Conservation (phyloP, 2,888 invertebrate genomes). For the Apomyelois bistriatella region DNA sequence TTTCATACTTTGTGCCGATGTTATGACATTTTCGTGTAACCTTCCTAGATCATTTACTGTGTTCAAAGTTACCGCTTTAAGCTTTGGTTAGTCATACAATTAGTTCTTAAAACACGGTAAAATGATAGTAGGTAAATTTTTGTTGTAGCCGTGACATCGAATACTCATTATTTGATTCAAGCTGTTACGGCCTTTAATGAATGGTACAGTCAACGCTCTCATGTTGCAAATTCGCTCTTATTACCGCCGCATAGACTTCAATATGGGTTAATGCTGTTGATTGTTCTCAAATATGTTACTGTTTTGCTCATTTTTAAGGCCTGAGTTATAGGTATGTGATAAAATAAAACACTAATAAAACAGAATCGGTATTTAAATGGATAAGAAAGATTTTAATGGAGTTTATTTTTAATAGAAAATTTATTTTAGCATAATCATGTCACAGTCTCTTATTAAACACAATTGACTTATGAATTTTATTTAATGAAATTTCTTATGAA, state of each 20-base stretch:
- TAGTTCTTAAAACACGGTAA: constrained; percentile 9
- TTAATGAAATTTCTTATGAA: constrained; percentile 41
- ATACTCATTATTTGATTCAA: background rate
- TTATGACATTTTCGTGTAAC: background rate
- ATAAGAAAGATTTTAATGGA: background rate
- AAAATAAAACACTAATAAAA: constrained; percentile 13
- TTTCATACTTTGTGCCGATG: constrained; percentile 10
- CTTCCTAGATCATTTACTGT: constrained; percentile 16
- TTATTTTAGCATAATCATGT: constrained; percentile 15
- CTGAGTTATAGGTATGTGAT: constrained; percentile 11
- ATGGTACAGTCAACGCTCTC: background rate
- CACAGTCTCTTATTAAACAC: constrained; percentile 4
- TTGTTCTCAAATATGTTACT: background rate
- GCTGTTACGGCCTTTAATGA: background rate
- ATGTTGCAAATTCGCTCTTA: background rate
- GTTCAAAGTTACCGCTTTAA: constrained; percentile 21
- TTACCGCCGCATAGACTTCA: background rate
- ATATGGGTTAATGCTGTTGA: background rate
- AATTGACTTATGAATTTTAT: constrained; percentile 20
- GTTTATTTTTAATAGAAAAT: constrained; percentile 17
- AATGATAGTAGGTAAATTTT: background rate
- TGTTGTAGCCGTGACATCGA: background rate
- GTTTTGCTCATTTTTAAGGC: constrained; percentile 6
- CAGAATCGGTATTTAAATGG: background rate
- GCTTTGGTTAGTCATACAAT: constrained; percentile 11